phyloP scores from a whole-genome alignment of 2,888 invertebrate species.

The Epinotia brunnichana region DNA sequence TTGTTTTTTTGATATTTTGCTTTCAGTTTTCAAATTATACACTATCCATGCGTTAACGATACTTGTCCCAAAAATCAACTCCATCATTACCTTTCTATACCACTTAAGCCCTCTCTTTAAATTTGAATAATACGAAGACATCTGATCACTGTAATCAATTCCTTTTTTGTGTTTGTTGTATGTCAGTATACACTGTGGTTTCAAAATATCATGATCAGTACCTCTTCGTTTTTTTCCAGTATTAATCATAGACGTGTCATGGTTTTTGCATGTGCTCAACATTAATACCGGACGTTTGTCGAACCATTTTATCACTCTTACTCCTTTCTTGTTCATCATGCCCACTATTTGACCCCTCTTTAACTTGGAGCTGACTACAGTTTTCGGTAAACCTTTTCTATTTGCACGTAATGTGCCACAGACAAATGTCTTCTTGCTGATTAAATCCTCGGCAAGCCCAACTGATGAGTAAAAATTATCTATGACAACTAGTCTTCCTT shows the following conservation, averaged over 20 bases:
- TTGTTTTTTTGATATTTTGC: not conserved
- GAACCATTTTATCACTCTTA: slow-evolving; percentile 50
- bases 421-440: slow-evolving; percentile 33
- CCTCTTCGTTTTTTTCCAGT: not conserved
- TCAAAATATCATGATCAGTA: too few species aligned
- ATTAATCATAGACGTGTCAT: not conserved
- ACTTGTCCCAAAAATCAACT: not conserved
- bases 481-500: slow-evolving; percentile 49
- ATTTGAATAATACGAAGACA: not conserved
- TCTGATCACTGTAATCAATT: slow-evolving; percentile 19
- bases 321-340: slow-evolving; percentile 51
- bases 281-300: slow-evolving; percentile 46
- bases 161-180: slow-evolving; percentile 15
- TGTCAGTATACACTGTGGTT: too few species aligned
- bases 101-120: slow-evolving; percentile 6
- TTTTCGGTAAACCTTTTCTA: slow-evolving; percentile 51
- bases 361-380: slow-evolving; percentile 45
- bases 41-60: slow-evolving; percentile 7
- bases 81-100: slow-evolving; percentile 11
- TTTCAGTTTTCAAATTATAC: not conserved
- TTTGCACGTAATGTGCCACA: slow-evolving; percentile 49
- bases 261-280: slow-evolving; percentile 5
- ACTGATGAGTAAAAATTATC: slow-evolving; percentile 55
- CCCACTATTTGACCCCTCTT: slow-evolving; percentile 51
- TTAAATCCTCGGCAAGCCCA: slow-evolving; percentile 48